Evolutionary conservation across 2,888 invertebrate species (phyloP).

Genomic region (Parascotia fuliginaria): DNA sequence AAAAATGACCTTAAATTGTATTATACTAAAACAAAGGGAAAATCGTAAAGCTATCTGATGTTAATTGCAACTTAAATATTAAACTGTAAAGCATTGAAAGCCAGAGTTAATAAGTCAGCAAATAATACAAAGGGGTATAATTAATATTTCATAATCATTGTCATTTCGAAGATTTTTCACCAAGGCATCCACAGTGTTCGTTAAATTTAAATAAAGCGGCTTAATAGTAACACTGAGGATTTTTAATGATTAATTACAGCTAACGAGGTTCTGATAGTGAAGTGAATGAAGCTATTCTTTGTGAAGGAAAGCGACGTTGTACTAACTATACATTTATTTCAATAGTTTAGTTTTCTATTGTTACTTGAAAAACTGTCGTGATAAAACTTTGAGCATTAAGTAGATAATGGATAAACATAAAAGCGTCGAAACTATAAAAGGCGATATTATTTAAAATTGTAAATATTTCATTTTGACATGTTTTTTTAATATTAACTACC

Average conservation of each 20-base stretch:
- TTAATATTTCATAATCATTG: constrained; percentile 29
- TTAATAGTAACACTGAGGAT: constrained; percentile 16
- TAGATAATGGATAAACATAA: too few species aligned
- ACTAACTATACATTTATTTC: neutral
- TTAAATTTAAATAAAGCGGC: constrained; percentile 30
- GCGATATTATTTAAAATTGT: too few species aligned
- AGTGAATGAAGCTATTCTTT: constrained; percentile 23
- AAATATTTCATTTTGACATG: too few species aligned
- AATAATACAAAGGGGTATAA: constrained; percentile 27
- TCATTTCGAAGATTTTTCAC: constrained; percentile 22
- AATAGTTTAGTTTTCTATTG: constrained; percentile 16
- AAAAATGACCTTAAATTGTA: too few species aligned
- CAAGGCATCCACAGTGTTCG: constrained; percentile 12
- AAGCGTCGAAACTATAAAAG: too few species aligned
- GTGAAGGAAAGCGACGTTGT: constrained; percentile 4
- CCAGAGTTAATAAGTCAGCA: constrained; percentile 21
- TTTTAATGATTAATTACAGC: constrained; percentile 36
- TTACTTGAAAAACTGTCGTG: too few species aligned
- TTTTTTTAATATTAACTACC: too few species aligned
- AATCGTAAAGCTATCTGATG: neutral
- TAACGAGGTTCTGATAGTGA: constrained; percentile 33
- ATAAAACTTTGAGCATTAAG: too few species aligned
- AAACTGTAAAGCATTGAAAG: constrained; percentile 11
- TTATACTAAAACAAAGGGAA: too few species aligned
- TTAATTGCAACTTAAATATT: constrained; percentile 29